A percentile compares a stretch with the other conserved stretches of the same genome.
Evolutionary conservation across 2,113 vertebrate genomes (phyloP).

Genomic region (human): GRCh38 chr4:146963501-146964000

Average conservation of each 20-base stretch:
- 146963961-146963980: neutral
- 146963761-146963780: neutral
- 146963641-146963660: neutral
- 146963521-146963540: neutral
- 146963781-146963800: neutral
- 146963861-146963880: neutral
- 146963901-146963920: neutral
- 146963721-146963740: neutral
- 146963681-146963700: neutral
- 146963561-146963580: neutral
- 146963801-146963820: neutral
- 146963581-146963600: neutral
- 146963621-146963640: neutral
- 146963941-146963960: neutral
- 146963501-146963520: neutral
- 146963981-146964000: neutral
- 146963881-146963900: neutral
- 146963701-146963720: neutral
- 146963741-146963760: neutral
- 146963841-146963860: neutral
- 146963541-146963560: neutral
- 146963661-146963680: neutral
- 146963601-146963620: neutral
- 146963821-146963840: conserved; percentile 17
- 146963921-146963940: neutral